These are phyloP conservation scores for Andrena marginata DNA, from an alignment of 2,888 invertebrate genomes.

Conservation along the genomic window DNA sequence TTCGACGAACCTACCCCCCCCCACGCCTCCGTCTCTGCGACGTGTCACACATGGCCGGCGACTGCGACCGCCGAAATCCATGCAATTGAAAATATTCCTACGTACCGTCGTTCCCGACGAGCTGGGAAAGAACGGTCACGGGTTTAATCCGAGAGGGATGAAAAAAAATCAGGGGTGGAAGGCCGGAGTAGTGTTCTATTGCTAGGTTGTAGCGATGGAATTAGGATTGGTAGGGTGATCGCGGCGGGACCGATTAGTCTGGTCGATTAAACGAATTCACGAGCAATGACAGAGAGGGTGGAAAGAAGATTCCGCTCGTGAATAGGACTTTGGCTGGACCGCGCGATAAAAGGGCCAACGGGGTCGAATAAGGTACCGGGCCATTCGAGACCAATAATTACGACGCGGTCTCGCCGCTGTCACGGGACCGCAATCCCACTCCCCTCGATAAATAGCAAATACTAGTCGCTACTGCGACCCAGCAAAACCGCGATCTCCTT, in stretches of 20 bases:
- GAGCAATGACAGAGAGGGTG: background rate
- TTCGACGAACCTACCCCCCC: constrained; percentile 28
- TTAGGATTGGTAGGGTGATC: too few relatives aligned
- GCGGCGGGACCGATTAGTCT: background rate
- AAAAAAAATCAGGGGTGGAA: background rate
- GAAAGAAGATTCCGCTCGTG: constrained; percentile 14
- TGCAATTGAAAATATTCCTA: constrained; percentile 74
- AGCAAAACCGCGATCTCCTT: constrained; percentile 11
- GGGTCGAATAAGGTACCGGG: constrained; percentile 19
- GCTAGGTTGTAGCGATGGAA: too few relatives aligned
- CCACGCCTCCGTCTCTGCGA: constrained; percentile 15
- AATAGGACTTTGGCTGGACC: background rate
- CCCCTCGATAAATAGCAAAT: constrained; percentile 36
- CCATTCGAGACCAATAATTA: constrained; percentile 35
- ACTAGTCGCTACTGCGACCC: background rate
- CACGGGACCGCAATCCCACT: background rate
- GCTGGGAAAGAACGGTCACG: background rate
- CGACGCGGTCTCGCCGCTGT: constrained; percentile 26
- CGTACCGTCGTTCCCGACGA: constrained; percentile 15
- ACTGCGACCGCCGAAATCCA: constrained; percentile 61
- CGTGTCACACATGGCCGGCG: constrained; percentile 40
- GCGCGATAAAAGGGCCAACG: constrained; percentile 25
- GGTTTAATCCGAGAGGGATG: background rate
- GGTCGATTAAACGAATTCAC: background rate
- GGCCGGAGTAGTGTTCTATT: too few relatives aligned